Evolutionary conservation across 2,113 vertebrate genomes (phyloP), one percentile per base, ranked within the genome.

Genomic region (Varanus salvator): DNA sequence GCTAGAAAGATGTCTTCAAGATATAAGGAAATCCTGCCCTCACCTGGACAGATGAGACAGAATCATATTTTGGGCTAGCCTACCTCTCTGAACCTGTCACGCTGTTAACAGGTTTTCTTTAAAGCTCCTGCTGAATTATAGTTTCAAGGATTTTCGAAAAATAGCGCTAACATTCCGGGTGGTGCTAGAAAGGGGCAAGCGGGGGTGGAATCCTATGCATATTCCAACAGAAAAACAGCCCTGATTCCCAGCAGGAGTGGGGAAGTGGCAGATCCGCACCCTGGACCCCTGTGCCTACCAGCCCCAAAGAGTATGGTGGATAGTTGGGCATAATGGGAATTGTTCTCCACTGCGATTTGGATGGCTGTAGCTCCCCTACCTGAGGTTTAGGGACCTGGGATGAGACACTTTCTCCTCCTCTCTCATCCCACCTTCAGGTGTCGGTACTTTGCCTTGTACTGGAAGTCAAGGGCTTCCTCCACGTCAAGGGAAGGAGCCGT

Each of bases 1-100:
- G 9, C 8, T 0, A 15, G 0, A 38, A 0, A 1, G 81, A 81
- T 21, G 6, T 19, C 77, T 54, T 19, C 87, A 66, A 71, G 80
- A 52, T 0, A 4, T 1, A 31, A 90, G 85, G 14, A 9, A 76
- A 93, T 87, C 74, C 88, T 9, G 23, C 86, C 91, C 92, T 94
- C 87, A 52, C 78, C 90, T n/a, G 92, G 94, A 77, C 74, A 0
- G 89, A 75, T 14, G 7, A 1, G 8, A n/a, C 88, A n/a, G 81
- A 78, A n/a, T 78, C 74, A 17, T 14, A 64, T 64, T 80, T 87
- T 34, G 15, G 50, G 17, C 17, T 19, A 57, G 29, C 29, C 48
- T 21, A 27, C 77, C 52, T 17, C 27, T 15, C 31, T 4, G 50
- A 1, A 8, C 5, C 48, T 80, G 14, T 54, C 1, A 3, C 11